phyloP scores from a whole-genome alignment of 2,888 invertebrate genomes.

The Dichetophora obliterata region DNA sequence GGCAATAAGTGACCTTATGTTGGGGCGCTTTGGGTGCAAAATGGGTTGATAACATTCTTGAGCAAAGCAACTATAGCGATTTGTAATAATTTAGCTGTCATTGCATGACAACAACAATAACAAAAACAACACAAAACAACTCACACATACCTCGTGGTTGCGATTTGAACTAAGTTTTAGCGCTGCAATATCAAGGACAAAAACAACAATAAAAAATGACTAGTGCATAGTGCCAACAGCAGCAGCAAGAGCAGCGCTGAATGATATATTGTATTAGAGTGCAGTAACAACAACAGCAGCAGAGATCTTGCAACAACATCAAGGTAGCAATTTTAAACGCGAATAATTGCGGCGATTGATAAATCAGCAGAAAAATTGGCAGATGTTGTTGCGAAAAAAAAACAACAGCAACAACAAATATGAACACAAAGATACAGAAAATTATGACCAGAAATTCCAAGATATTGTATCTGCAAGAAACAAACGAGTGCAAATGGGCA shows the following conservation, averaged over 20 bases:
- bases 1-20: too few species aligned
- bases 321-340: not conserved
- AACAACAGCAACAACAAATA: not conserved
- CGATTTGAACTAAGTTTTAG: not conserved
- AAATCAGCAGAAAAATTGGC: conserved; percentile 21
- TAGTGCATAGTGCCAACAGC: not conserved
- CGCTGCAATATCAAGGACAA: not conserved
- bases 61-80: not conserved
- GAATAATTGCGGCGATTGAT: not conserved
- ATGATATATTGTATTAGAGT: not conserved
- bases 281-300: not conserved
- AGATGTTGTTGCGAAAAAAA: not conserved
- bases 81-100: conserved; percentile 19
- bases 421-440: not conserved
- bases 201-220: not conserved
- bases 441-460: not conserved
- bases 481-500: not conserved
- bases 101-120: conserved; percentile 2
- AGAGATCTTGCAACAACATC: not conserved
- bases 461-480: not conserved
- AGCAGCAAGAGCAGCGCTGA: not conserved
- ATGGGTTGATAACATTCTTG: too few species aligned
- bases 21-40: too few species aligned
- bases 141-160: not conserved
- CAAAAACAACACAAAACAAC: not conserved